Base-by-base conservation (phyloP, 1,140 invertebrate genomes). In the Zaprionus ornatus region DNA sequence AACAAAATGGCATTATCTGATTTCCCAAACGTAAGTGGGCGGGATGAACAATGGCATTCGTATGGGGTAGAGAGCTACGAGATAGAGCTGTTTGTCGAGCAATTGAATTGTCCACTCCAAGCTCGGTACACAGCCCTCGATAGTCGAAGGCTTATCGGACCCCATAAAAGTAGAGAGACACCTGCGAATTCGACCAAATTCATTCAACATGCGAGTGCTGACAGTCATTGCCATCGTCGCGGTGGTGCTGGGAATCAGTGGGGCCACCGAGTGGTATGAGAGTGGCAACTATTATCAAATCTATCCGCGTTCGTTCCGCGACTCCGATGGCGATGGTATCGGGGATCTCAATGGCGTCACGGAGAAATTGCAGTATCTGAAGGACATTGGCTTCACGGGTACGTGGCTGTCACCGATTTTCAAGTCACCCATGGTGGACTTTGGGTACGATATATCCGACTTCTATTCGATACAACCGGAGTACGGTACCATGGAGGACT, bases 391-490 rank as follows among this genome's bases (percentile, higher is more conserved):
- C 12, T 91, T 95, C 2, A 93, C 94, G 10, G 94, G 93, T 0
- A 93, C 95, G 82, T 97, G 96, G 95, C 88, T 97, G 29, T 96
- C 95, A 23, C 95, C 96, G 1, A 95, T 97, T 48, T 96, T 95
- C 90, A 93, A 94, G 66, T 95, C 95, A 0, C 95, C 95, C 0
- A 95, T 95, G 94, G 93, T 94, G 1, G 96, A 97, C 93, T 94
- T 95, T 74, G 96, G 96, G 6, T 96, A 96, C 77, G 96, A 97
- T 82, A 95, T 97, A 66, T 94, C 95, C n/a, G 94, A 97, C 90
- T 97, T 97, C 84, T 95, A 93, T 60, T 92, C 94, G 5, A 94
- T 98, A n/a, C 95, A 97, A 79, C 91, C 94, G 1, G 93, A 94
- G 50, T 96, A 96, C 74, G 97, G 97, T 2, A 95, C 94, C 3